Evolutionary conservation across 92 coral and sea anemone species (phyloP).

Genomic region (Montipora capitata): DNA sequence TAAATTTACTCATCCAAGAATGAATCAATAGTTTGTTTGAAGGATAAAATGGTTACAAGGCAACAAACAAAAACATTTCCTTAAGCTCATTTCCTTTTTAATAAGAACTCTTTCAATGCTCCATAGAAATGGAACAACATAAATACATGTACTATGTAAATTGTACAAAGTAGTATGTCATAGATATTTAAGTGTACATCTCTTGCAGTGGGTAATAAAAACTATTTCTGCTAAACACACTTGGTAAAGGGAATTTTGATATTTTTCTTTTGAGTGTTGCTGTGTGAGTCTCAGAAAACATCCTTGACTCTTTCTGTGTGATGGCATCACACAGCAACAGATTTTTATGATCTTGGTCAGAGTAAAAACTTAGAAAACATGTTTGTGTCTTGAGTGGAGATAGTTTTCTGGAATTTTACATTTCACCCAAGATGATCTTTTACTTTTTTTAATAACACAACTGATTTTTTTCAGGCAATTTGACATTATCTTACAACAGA

Average conservation of each 20-base stretch:
- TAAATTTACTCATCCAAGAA: background rate
- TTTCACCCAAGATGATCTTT: no score
- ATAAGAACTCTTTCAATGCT: constrained; percentile 3
- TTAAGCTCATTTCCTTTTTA: background rate
- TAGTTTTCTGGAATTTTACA: no score
- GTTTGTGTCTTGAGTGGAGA: no score
- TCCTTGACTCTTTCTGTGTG: no score
- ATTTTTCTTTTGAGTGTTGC: background rate
- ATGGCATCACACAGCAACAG: no score
- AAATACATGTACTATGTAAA: background rate
- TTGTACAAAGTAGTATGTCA: background rate
- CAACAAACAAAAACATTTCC: background rate
- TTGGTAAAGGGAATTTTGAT: background rate
- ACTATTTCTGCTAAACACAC: background rate
- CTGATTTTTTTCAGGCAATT: no score
- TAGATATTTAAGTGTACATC: background rate
- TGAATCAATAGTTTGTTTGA: no score
- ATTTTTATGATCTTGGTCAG: no score
- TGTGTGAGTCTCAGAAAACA: no score
- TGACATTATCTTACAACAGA: no score
- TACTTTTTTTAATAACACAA: no score
- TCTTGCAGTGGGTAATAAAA: background rate
- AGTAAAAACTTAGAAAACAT: no score
- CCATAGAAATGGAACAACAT: background rate
- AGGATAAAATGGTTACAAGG: background rate